Evolutionary conservation across 2,797 vertebrate species (phyloP), one percentile per base, ranked within the genome.

Genomic region (Premnoplex brunnescens): DNA sequence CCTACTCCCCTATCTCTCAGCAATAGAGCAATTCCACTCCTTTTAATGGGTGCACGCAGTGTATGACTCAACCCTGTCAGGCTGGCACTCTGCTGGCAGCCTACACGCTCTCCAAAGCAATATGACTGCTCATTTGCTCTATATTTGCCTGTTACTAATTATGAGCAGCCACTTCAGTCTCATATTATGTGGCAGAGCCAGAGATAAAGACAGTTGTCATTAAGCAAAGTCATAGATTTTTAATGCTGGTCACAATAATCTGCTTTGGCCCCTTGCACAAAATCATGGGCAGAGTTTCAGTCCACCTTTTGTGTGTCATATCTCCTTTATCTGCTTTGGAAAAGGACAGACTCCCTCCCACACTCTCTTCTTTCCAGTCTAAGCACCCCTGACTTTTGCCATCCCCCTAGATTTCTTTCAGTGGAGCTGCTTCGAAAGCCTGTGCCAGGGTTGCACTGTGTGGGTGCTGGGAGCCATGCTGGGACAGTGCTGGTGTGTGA

Each of bases 171-270:
- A 46, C 39, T 90, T 86, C n/a, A 67, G 27, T 64, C 67, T 91
- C n/a, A 56, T 54, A 12, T 56, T 91, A n/a, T 12, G 16, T 10
- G 41, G 12, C 22, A 85, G 72, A 80, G n/a, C 19, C 64, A 64
- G 63, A 39, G 26, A 81, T 12, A 69, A 39, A 78, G 44, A 85
- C 10, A 12, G 24, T 10, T 79, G 19, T 87, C 39, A 30, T 83
- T 75, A 89, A 85, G 43, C n/a, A 64, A 59, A 80, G 20, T 46
- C 30, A 51, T 6, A 60, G 73, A 51, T 72, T 95, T 88, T 84
- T 87, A 84, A 64, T 0, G 0, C 7, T 15, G 26, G 28, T 83
- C 37, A 39, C 1, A 2, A 58, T 62, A 0, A 0, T 81, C 67
- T 73, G 18, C 46, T 75, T 88, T 73, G 39, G 15, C n/a, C 18